Conservation (phyloP, 2,113 vertebrate species). For the Platanista minor region DNA sequence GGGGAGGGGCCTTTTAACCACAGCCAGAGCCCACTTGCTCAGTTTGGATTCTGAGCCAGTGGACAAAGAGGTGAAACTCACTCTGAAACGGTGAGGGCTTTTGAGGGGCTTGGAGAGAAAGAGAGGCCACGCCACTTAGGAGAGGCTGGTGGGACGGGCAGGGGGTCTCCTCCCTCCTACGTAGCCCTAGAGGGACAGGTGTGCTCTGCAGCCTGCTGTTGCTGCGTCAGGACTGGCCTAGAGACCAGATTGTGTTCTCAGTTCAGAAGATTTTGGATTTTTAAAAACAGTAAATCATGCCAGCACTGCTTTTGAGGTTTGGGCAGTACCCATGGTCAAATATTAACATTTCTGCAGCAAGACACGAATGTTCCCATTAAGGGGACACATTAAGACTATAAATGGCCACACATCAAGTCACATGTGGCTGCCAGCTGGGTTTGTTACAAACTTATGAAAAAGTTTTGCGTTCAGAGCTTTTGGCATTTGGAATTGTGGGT, state of each 20-base stretch:
- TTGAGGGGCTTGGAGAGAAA: neutral
- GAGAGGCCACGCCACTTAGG: fast-evolving
- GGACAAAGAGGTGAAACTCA: neutral
- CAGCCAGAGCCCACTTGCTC: neutral
- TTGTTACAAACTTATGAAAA: neutral
- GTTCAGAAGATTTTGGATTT: neutral
- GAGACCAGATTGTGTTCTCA: neutral
- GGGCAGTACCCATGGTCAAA: neutral
- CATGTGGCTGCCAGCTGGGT: neutral
- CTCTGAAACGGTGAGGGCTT: neutral
- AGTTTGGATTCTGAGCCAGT: neutral
- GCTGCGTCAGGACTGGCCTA: neutral
- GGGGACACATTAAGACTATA: neutral
- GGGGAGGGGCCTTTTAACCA: neutral
- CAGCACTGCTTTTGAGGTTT: neutral
- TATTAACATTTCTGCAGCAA: neutral
- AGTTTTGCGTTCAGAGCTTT: no score
- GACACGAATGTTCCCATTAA: neutral
- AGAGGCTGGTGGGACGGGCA: neutral
- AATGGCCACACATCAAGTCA: neutral
- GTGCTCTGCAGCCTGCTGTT: neutral
- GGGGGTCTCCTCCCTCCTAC: neutral
- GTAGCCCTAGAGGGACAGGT: neutral
- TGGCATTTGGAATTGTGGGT: neutral
- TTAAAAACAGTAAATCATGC: neutral